Evolutionary conservation across 1,140 invertebrate species (phyloP), one percentile per base, ranked within the genome.

Genomic region (Zaprionus davidi): DNA sequence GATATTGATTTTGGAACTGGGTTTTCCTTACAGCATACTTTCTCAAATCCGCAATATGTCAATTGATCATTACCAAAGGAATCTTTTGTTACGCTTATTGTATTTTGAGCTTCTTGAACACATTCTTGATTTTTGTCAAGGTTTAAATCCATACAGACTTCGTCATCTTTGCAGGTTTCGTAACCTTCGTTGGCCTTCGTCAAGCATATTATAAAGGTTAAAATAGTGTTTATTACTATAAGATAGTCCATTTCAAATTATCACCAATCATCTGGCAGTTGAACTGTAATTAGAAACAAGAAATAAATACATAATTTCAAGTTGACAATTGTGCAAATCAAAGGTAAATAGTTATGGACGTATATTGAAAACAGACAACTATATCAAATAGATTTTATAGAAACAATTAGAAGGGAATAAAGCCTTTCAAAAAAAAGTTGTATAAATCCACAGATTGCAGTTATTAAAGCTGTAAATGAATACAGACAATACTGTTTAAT

Each of bases 91-190:
- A 0, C 0, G 2, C 17, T 1, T 7, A 7, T 17, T n/a, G 2
- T 1, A 3, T 17, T 0, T 7, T 3, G n/a, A 17, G 7, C 3
- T 9, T 0, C 2, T 17, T 17, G 0, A 17, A 17, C 7, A 17
- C 41, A 17, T 17, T 2, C 0, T 7, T 44, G 2, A 17, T 44
- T 3, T 6, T n/a, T 44, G 6, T 17, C 41, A 3, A 2, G 5
- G 17, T 1, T 0, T 3, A 44, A 7, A 17, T 44, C 41, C 41
- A 44, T 17, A 44, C 41, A 44, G 2, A 9, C 41, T 17, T 17
- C n/a, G n/a, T 9, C 6, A 9, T 44, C 15, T 44, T 0, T 17
- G 1, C 41, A 44, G n/a, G 2, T 3, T 11, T 31, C 9, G 31
- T 31, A 31, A 11, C 0, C 6, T 2, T 9, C 6, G n/a, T 41